These are phyloP conservation scores for Mellilla xanthometata DNA, from an alignment of 2,888 invertebrate species.

Conservation along the genomic window DNA sequence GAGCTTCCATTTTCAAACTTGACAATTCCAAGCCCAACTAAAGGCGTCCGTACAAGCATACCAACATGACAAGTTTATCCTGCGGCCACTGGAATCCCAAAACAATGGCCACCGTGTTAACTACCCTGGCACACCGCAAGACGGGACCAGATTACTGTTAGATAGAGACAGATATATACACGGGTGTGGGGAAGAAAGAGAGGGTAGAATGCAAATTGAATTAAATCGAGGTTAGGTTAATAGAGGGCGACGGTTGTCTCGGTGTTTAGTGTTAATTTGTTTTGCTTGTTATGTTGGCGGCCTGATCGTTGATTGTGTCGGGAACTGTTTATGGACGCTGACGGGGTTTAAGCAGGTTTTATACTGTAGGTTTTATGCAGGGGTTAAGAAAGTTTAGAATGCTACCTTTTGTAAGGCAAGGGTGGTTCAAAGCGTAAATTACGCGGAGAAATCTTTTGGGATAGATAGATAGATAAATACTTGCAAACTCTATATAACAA, in stretches of 20 bases:
- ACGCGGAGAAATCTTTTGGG: no score
- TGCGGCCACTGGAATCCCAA: constrained; percentile 26
- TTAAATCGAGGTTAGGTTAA: constrained; percentile 53
- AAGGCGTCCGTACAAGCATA: constrained; percentile 8
- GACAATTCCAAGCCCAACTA: not conserved
- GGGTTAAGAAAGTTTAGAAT: no score
- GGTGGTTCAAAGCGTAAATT: no score
- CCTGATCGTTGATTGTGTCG: not conserved
- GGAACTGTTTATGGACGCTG: not conserved
- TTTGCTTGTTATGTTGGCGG: constrained; percentile 23
- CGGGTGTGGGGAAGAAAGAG: constrained; percentile 26
- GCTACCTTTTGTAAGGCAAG: no score
- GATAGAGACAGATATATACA: constrained; percentile 3
- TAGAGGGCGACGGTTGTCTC: constrained; percentile 42
- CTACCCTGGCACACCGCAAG: constrained; percentile 51
- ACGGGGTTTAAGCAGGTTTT: not conserved
- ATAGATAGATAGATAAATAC: no score
- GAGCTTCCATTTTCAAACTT: not conserved
- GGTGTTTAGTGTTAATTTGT: constrained; percentile 36
- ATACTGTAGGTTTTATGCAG: no score
- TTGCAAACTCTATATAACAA: no score
- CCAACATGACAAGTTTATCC: constrained; percentile 42
- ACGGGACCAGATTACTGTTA: constrained; percentile 44
- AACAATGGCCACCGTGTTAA: constrained; percentile 38
- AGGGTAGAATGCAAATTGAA: constrained; percentile 51